Evolutionary conservation across 2,888 invertebrate genomes (phyloP), one percentile per base, ranked within the genome.

Genomic region (Caenorhabditis uteleia): DNA sequence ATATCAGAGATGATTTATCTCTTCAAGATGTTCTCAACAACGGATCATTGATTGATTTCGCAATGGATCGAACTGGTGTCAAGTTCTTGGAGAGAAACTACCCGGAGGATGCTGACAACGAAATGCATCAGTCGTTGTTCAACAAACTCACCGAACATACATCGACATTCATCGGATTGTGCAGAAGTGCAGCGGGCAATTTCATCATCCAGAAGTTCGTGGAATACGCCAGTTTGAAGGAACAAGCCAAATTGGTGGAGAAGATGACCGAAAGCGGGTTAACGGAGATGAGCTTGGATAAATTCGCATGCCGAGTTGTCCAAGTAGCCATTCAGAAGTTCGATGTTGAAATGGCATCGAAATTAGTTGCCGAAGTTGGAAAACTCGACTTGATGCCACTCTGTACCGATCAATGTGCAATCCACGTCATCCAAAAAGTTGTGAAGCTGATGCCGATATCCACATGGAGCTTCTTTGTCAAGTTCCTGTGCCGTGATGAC

Each of bases 291-390:
- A 67, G 75, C 54, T 48, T 58, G 51, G 71, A 77, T 47, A 68
- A 75, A 31, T 78, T 73, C 45, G 69, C 74, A 1, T 78, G 78
- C 42, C 72, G 78, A 14, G 77, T 78, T 14, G 54, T 78, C 1
- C 78, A 78, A 53, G 58, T 75, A 46, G 56, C 68, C 4, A 55
- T 78, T 40, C 70, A 71, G 43, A 65, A 59, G 44, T 65, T 65
- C 39, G 54, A 57, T 18, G 18, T 26, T 3, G 20, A 46, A 6
- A 39, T 25, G 1, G 26, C 31, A 26, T 18, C 54, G 10, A 20
- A 27, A 16, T 36, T 64, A 3, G 26, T 58, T 12, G 2, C 2
- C 2, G 23, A 18, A 5, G 21, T 57, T 18, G 21, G 46, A 20
- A 18, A 12, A 3, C 34, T 38, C 16, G 68, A 70, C 48, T 40